Percentiles rank a stretch among this genome's conserved stretches.
These are phyloP conservation scores for Steatornis caripensis DNA, from an alignment of 2,113 vertebrate genomes.

Conservation along the genomic window DNA sequence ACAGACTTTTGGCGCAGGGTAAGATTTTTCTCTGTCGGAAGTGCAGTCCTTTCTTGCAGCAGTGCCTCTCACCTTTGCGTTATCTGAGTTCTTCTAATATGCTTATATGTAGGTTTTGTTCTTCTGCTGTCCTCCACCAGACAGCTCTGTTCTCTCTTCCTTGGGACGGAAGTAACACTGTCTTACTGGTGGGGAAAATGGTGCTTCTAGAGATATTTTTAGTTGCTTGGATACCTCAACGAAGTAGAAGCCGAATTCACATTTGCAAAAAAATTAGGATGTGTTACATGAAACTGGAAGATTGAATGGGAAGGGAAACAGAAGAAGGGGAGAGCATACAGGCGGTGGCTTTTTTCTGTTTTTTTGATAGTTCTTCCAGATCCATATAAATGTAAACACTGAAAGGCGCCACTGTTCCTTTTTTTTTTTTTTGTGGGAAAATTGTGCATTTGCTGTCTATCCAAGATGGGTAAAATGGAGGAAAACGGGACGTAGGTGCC, in stretches of 20 bases:
- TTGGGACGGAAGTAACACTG: neutral
- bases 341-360: neutral
- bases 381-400: neutral
- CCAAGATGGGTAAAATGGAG: neutral
- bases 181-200: neutral
- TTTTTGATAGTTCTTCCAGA: neutral
- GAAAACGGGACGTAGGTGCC: neutral
- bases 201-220: neutral
- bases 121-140: slow-evolving; percentile 4
- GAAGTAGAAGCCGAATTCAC: neutral
- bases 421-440: neutral
- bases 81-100: neutral
- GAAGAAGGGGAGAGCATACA: neutral
- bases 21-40: neutral
- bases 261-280: neutral
- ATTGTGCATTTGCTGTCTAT: neutral
- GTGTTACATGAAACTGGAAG: neutral
- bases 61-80: neutral
- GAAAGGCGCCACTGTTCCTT: neutral
- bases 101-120: neutral
- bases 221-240: neutral
- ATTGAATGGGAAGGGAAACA: neutral
- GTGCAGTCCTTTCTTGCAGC: neutral
- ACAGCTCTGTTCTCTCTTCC: slow-evolving; percentile 13
- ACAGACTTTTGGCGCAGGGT: neutral